These are phyloP conservation scores for Lepidurus apus DNA, from an alignment of 1,140 invertebrate species.

Conservation along the genomic window DNA sequence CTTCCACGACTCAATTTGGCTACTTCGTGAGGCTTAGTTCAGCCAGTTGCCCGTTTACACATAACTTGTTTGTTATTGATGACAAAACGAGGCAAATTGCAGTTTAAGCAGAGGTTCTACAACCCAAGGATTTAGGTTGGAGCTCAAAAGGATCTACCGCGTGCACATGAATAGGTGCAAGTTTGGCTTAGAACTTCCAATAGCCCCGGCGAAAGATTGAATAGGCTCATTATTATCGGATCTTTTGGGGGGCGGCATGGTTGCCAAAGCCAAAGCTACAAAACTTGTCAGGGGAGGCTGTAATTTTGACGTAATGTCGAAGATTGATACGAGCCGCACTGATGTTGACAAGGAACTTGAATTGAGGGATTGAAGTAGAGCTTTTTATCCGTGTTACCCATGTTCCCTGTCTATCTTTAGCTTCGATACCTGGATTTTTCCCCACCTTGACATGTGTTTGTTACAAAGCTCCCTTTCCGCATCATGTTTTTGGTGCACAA, in stretches of 20 bases:
- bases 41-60: no score
- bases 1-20: no score
- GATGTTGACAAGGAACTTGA: background rate
- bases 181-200: background rate
- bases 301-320: slow-evolving; percentile 5
- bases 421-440: background rate
- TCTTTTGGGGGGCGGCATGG: background rate
- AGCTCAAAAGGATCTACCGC: background rate
- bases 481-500: background rate
- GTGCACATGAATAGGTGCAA: background rate
- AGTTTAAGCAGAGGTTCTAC: background rate
- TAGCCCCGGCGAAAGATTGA: background rate
- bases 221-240: slow-evolving; percentile 5
- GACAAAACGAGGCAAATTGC: background rate
- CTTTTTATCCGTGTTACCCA: background rate
- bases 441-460: background rate
- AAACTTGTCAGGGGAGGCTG: background rate
- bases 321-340: background rate
- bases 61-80: background rate
- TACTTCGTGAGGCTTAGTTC: no score
- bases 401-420: background rate
- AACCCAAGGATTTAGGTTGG: background rate
- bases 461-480: background rate
- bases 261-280: background rate
- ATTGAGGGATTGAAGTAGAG: background rate